Base-by-base conservation (phyloP, 2,888 invertebrate species). In the Chelonus formosanus region DNA sequence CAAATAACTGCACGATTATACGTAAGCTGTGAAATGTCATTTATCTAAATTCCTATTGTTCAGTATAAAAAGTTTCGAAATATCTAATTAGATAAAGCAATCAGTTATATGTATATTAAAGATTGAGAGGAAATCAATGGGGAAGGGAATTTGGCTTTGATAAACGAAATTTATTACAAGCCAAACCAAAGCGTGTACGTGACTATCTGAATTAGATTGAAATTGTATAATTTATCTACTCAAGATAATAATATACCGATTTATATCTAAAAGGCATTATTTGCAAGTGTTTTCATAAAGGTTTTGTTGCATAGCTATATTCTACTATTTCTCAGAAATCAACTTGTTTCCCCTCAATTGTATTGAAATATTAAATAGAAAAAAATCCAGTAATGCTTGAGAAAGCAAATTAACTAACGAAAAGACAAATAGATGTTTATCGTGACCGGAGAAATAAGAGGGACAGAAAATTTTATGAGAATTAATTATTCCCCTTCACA, bases 81-180 rank as follows among this genome's bases (percentile, higher is more conserved):
- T 71, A 71, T 71, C 71, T 67, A 71, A 71, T 71, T 68, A 71
- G 68, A 68, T 70, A 67, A 64, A 59, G 50, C 69, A 67, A 71
- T 71, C 65, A 68, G 67, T 20, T 20, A 20, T 20, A 71, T 70
- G 70, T 66, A 59, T 65, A 61, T 53, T 52, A 45, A 55, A 35
- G 32, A 36, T 52, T 59, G 40, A 47, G 45, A 65, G 57, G 68
- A 65, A 66, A 67, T 62, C 60, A 59, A 55, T 10, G 35, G 55
- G 20, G 36, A 10, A 53, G 32, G n/a, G 53, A 7, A 10, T 5
- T n/a, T 35, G 48, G 31, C 45, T 58, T 54, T 67, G 72, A 70
- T 71, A 72, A 72, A 72, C 71, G 71, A 71, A 71, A 71, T 71
- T 72, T 71, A 72, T 72, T 70, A 71, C 71, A 70, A 45, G 64